Conservation (phyloP, 2,888 invertebrate species). For the Pseudanteris insignis region DNA sequence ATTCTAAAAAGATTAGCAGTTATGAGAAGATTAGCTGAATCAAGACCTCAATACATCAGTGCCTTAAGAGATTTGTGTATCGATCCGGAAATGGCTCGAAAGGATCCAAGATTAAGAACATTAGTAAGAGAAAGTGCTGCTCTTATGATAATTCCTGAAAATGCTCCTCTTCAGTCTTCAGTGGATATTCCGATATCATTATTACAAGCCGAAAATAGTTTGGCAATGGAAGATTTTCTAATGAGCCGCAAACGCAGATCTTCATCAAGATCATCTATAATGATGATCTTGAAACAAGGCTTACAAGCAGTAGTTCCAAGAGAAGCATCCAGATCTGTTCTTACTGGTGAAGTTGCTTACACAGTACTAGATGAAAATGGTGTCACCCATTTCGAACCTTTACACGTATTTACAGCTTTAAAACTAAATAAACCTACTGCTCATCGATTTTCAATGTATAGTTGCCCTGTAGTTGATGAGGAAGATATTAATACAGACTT, state of each 20-base stretch:
- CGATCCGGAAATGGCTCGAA: slow-evolving; percentile 75
- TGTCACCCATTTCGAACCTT: slow-evolving; percentile 78
- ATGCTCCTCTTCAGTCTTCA: slow-evolving; percentile 72
- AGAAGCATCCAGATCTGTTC: slow-evolving; percentile 77
- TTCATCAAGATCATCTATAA: slow-evolving; percentile 68
- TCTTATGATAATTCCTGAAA: slow-evolving; percentile 75
- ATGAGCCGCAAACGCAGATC: slow-evolving; percentile 70
- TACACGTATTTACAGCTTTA: slow-evolving; percentile 78
- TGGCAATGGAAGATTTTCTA: slow-evolving; percentile 81
- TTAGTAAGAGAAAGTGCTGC: slow-evolving; percentile 79
- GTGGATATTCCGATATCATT: slow-evolving; percentile 77
- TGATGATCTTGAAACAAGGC: slow-evolving; percentile 78
- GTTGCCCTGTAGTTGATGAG: slow-evolving; percentile 70
- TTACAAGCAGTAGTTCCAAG: slow-evolving; percentile 80
- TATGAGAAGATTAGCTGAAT: slow-evolving; percentile 77
- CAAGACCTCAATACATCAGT: slow-evolving; percentile 72
- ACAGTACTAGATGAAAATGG: slow-evolving; percentile 81
- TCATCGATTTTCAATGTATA: slow-evolving; percentile 75
- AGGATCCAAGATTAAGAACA: slow-evolving; percentile 76
- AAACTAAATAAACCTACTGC: slow-evolving; percentile 74
- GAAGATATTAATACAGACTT: slow-evolving; percentile 65
- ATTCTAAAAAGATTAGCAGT: slow-evolving; percentile 77
- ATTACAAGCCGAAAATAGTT: slow-evolving; percentile 74
- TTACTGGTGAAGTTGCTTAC: slow-evolving; percentile 80
- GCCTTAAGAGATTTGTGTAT: slow-evolving; percentile 73